These are phyloP conservation scores for Steatocranus sp. DNA, from an alignment of 2,797 vertebrate genomes.

Conservation along the genomic window DNA sequence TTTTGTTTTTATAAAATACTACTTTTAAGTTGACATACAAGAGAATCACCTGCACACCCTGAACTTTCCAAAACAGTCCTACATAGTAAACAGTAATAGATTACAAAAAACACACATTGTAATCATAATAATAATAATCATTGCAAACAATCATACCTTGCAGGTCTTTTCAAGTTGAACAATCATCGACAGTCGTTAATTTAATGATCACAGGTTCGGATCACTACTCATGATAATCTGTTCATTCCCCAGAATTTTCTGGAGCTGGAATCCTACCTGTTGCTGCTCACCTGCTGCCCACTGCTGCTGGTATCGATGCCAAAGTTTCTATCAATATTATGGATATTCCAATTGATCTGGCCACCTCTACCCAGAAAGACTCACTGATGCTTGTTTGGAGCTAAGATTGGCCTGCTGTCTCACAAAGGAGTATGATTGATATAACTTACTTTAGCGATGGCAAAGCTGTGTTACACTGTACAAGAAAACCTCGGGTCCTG, in stretches of 20 bases:
- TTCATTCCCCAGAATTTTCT: background rate
- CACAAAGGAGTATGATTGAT: background rate
- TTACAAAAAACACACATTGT: background rate
- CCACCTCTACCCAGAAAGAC: background rate
- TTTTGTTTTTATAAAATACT: background rate
- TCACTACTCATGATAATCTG: background rate
- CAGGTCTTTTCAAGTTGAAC: background rate
- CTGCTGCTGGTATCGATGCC: background rate
- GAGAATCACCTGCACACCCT: background rate
- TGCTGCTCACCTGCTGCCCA: background rate
- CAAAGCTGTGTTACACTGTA: background rate
- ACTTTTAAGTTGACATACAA: background rate
- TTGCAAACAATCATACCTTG: background rate
- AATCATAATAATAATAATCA: background rate
- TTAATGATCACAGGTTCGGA: background rate
- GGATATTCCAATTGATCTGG: background rate
- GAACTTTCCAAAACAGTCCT: background rate
- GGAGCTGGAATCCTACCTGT: background rate
- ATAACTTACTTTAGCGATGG: background rate
- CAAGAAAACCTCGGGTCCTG: background rate
- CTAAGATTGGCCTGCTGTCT: background rate
- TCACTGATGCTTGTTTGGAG: background rate
- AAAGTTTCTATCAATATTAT: background rate
- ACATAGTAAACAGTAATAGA: background rate
- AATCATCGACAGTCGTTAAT: background rate